Base-by-base conservation (phyloP, 2,888 invertebrate genomes). In the Macroteleia sp. region DNA sequence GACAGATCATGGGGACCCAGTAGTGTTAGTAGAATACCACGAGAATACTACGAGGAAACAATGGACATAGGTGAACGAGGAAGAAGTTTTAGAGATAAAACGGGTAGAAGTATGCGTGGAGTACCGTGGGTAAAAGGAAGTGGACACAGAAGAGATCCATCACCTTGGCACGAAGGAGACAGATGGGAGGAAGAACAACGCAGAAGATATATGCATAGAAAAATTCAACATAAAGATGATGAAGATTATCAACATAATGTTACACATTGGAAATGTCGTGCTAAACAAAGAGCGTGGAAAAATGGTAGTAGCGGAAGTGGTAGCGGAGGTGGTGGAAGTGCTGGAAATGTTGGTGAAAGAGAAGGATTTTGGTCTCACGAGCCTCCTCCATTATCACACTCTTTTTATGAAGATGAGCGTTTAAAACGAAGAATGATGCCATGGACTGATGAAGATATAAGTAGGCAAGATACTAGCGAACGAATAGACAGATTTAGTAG, bases 91-190 rank as follows among this genome's bases (percentile, higher is more conserved):
- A 82, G 88, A 0, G 89, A 90, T 0, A 83, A 87, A 44, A 80
- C 85, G 61, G 79, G 86, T 9, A 81, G 88, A 61, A 82, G 87
- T 77, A 77, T 86, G 39, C 83, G 88, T 80, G 89, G 90, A 1
- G 86, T 86, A 0, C 87, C 90, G 0, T 89, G 90, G 89, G 36
- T 81, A 2, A 90, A 89, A 66, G 78, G 75, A 81, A 1, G 92
- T 90, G 93, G 93, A 14, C 94, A 94, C 89, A 95, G 95, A 0
- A 92, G 96, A 0, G 96, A 96, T 88, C 94, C 95, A 17, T 95
- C 96, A 46, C 95, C 96, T 1, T 96, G 96, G 96, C 96, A 96
- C 76, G 95, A 95, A 78, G 96, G 96, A 74, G 95, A 95, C 9
- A 82, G 91, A 52, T 85, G 89, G 87, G 90, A 91, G 22, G 90